phyloP scores from a whole-genome alignment of 2,113 vertebrate genomes.

The Bubo blakistoni region DNA sequence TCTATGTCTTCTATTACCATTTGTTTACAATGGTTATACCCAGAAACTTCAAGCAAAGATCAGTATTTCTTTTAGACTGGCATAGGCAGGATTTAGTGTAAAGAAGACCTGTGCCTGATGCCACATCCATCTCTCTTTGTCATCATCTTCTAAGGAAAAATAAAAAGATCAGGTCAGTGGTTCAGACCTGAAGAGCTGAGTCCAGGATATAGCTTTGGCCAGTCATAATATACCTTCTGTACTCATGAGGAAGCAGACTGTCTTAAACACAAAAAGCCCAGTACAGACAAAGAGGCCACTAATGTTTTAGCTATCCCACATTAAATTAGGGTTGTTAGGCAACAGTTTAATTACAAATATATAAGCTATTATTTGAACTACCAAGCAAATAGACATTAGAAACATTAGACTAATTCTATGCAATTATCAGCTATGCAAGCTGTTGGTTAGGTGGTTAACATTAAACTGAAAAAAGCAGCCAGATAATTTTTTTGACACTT shows the following conservation, averaged over 20 bases:
- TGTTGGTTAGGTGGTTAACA: neutral
- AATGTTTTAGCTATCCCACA: neutral
- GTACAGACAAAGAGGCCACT: neutral
- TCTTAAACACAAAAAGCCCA: neutral
- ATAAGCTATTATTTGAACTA: neutral
- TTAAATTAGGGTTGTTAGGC: neutral
- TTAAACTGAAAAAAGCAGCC: neutral
- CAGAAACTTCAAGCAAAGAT: neutral
- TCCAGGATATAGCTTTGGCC: neutral
- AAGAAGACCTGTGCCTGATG: neutral
- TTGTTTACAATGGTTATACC: neutral
- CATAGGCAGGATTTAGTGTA: neutral
- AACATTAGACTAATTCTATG: neutral
- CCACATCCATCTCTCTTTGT: neutral
- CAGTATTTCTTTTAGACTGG: neutral
- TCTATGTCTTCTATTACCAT: neutral
- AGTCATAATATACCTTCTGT: neutral
- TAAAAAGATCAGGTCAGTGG: neutral
- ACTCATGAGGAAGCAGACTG: neutral
- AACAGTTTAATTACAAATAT: neutral
- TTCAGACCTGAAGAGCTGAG: neutral
- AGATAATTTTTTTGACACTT: neutral
- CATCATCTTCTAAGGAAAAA: neutral
- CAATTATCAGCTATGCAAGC: neutral
- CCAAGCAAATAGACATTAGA: neutral